A percentile compares a stretch with the other conserved stretches of the same genome.
phyloP scores from a whole-genome alignment of 2,113 vertebrate genomes.

The Paedocypris sp. region DNA sequence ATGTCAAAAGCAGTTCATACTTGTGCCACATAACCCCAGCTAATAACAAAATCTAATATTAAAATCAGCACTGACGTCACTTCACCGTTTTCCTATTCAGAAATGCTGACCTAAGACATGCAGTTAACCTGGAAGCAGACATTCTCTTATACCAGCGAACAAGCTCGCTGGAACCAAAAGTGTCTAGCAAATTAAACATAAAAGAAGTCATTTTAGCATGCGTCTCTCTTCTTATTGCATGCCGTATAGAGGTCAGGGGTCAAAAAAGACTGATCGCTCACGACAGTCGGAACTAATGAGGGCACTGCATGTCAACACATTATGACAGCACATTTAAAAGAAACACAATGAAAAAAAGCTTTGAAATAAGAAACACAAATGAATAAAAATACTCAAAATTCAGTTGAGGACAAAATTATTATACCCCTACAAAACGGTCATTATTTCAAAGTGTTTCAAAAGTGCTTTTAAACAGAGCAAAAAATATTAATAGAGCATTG shows the following conservation, averaged over 20 bases:
- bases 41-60: too few species aligned
- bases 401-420: too few species aligned
- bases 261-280: slow-evolving; percentile 13
- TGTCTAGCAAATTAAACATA: slow-evolving; percentile 19
- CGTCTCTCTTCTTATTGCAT: slow-evolving; percentile 22
- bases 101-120: neutral
- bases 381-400: neutral
- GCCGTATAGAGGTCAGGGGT: slow-evolving; percentile 13
- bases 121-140: slow-evolving; percentile 21
- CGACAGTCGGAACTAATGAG: neutral
- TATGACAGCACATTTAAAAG: neutral
- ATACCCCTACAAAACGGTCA: too few species aligned
- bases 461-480: too few species aligned
- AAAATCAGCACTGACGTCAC: neutral
- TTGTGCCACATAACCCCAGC: too few species aligned
- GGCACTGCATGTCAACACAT: neutral
- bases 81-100: neutral
- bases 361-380: neutral
- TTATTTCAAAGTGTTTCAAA: too few species aligned
- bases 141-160: slow-evolving; percentile 5
- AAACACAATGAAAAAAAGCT: neutral
- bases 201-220: slow-evolving; percentile 30
- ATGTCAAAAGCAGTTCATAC: neutral
- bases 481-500: too few species aligned
- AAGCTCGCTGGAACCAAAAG: slow-evolving; percentile 5